Percentiles rank a stretch among this genome's conserved stretches.
These are phyloP conservation scores for Lutjanus erythropterus DNA, from an alignment of 2,113 vertebrate species.

Conservation along the genomic window DNA sequence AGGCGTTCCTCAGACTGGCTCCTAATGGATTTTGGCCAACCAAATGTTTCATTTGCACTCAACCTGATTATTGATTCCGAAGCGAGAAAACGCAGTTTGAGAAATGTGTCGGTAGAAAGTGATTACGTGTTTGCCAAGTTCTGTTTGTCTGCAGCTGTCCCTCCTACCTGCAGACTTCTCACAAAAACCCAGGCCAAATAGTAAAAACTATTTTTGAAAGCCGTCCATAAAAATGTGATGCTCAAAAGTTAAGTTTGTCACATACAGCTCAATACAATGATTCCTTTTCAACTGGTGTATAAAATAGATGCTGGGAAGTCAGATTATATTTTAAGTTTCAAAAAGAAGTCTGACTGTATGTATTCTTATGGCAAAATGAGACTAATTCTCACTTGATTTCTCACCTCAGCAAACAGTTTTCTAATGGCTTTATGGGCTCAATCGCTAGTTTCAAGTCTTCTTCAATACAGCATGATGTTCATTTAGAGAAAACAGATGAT, in stretches of 20 bases:
- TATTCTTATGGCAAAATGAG: too few species aligned
- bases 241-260: constrained; percentile 10
- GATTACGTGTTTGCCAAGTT: constrained; percentile 55
- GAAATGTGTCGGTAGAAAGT: constrained; percentile 24
- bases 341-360: too few species aligned
- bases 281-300: constrained; percentile 3
- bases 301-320: too few species aligned
- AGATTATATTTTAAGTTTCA: too few species aligned
- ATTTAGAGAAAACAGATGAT: too few species aligned
- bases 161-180: constrained; percentile 15
- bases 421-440: too few species aligned
- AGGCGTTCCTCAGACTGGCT: constrained; percentile 52
- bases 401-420: too few species aligned
- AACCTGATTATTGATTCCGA: constrained; percentile 71
- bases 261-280: constrained; percentile 8
- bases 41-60: constrained; percentile 67
- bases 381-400: too few species aligned
- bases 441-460: too few species aligned
- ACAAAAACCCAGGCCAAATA: constrained; percentile 16
- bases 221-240: constrained; percentile 26
- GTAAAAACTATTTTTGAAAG: constrained; percentile 37
- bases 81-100: constrained; percentile 55
- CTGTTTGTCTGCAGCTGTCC: constrained; percentile 33
- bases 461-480: too few species aligned
- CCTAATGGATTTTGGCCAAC: constrained; percentile 58